Evolutionary conservation across 2,888 invertebrate species (phyloP), one percentile per base, ranked within the genome.

Genomic region (Chymomyza fuscimana): DNA sequence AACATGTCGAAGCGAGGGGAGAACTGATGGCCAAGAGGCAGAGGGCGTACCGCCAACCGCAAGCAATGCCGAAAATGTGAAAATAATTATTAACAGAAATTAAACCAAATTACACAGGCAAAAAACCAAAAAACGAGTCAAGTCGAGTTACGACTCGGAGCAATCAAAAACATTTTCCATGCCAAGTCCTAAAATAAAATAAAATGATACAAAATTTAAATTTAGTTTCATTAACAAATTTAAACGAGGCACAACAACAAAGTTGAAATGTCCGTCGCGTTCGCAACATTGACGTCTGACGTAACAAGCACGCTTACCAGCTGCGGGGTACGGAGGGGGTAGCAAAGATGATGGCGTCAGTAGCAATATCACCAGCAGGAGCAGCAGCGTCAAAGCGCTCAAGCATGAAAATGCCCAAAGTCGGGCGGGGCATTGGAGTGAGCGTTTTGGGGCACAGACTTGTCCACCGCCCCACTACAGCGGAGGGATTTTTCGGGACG

Each of bases 31-130:
- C 63, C 32, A 32, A 9, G 9, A 7, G 32, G 32, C 0, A 32
- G 32, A 5, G 32, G 32, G 7, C 32, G 9, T 32, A 32, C 7
- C 32, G 32, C 32, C 77, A 77, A 82, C 82, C 84, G 66, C 87
- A 80, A 79, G 77, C 72, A 82, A 83, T 78, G 75, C 86, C 65
- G 66, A 86, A 86, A 86, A 87, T 86, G 79, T 77, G 79, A 79
- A 87, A 86, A 87, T 87, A 87, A 86, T 86, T 86, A 84, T 86
- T 84, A 84, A 81, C 86, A 86, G 88, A 86, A 86, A 86, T 87
- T 87, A 82, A 86, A 76, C 73, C 76, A 83, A 87, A 87, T 86
- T 85, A 87, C 74, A 52, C 65, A 76, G 70, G 58, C 54, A 62
- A 65, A 62, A 46, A 50, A 19, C 19, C 19, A 19, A 60, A 52